Base-by-base conservation (phyloP, 2,797 vertebrate genomes). In the Lindbergichthys nudifrons region DNA sequence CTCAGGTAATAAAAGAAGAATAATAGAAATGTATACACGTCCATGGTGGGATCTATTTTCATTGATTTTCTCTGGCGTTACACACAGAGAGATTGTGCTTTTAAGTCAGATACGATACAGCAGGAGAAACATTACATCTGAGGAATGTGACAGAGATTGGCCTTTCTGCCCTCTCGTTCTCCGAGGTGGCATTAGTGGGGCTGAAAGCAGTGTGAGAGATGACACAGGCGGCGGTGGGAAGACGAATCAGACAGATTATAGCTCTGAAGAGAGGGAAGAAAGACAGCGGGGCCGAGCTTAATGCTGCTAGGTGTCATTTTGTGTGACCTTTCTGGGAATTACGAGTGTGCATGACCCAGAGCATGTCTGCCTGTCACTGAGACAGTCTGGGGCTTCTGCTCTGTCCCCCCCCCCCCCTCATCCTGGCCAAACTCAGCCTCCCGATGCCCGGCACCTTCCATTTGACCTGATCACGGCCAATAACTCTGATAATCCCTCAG, bases 271-370 rank as follows among this genome's bases (percentile, higher is more conserved):
- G 73, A 73, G 65, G 48, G 39, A 66, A 45, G 32, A 66, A 57
- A 65, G 77, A 63, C 65, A 71, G 69, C 67, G 4, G 59, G 75
- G 71, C 76, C 67, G 30, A 81, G 62, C 66, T 86, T 85, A 75
- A 78, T 69, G 83, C 81, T 70, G 72, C 36, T 57, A 75, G 75
- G 81, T 87, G 79, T 90, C 83, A 84, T 81, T 82, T 75, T 83
- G 70, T 63, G 70, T 84, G 87, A 88, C 89, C 91, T 92, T 90
- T 92, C 30, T 52, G 82, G 72, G 81, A 87, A 90, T 85, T 87
- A 90, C 72, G 78, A 79, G 71, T 50, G 68, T 53, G 68, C 54
- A 65, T 65, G 77, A 90, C 87, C 84, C 73, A 39, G 71, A 78
- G 65, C 66, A 48, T 71, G 77, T 77, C 73, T 13, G 71, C 70